Base-by-base conservation (phyloP, 2,797 vertebrate species). In the Gymnoscopelus microlampas region DNA sequence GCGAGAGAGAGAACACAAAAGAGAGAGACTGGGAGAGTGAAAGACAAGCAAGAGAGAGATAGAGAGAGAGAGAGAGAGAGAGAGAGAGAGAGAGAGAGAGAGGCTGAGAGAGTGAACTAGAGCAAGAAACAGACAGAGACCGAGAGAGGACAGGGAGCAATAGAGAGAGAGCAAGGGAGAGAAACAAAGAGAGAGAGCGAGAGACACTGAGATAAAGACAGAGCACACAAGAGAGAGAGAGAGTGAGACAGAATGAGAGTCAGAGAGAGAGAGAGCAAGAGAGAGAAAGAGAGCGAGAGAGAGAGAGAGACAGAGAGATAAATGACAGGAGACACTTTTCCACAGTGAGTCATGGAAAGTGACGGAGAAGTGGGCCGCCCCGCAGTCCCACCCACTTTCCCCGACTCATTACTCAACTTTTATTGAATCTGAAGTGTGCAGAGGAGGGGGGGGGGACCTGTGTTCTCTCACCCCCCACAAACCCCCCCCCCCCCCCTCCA, bases 301-400 rank as follows among this genome's bases (percentile, higher is more conserved):
- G 68, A 67, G 32, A 72, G 56, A 62, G 53, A 51, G 57, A 63
- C 68, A 63, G 74, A 67, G 55, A 47, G 70, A 82, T 78, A 76
- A 77, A 80, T 63, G 86, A 85, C 85, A 84, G 80, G 74, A 76
- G 73, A 70, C 80, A 66, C 77, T 89, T 89, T 78, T 90, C 75
- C 80, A 76, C 70, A 63, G 73, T 87, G 89, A 91, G 75, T 90
- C 89, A 90, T 84, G 87, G 90, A 90, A 89, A 87, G 74, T 44
- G 39, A 44, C 39, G 39, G 39, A 57, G 55, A 73, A 60, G 13
- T 59, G 29, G 77, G 68, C 70, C 58, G 76, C 68, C 70, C 71
- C 14, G 61, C 61, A 49, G 71, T 73, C 79, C 80, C 82, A 68
- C 80, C 73, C 71, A 19, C 77, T 73, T 66, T 56, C 78, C 70